Percentiles rank a stretch among this genome's conserved stretches.
Conservation (phyloP, 2,888 invertebrate species). For the Sinotaia quadrata region DNA sequence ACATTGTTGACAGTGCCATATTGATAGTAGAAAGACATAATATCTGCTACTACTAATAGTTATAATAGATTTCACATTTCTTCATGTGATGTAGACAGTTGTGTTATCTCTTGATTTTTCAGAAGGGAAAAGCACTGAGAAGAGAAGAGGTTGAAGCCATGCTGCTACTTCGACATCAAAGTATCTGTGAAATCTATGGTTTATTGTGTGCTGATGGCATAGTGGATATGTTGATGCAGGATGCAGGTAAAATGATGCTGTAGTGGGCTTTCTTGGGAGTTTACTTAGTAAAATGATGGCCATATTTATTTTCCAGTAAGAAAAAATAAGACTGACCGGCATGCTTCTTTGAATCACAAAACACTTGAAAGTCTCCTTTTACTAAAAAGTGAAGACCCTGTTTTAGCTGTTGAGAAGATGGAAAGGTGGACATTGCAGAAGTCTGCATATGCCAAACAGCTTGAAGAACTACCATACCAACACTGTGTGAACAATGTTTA, state of each 20-base stretch:
- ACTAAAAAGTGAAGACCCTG: too few relatives aligned
- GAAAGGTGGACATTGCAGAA: too few relatives aligned
- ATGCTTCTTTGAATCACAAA: too few relatives aligned
- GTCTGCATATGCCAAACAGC: too few relatives aligned
- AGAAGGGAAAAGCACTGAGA: constrained; percentile 1
- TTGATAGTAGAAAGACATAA: not conserved
- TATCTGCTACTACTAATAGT: not conserved
- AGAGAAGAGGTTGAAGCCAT: constrained; percentile 1
- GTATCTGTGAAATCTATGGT: not conserved
- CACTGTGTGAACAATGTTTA: too few relatives aligned
- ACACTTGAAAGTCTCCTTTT: too few relatives aligned
- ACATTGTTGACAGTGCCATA: not conserved
- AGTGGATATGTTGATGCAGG: constrained; percentile 11
- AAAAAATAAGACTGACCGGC: too few relatives aligned
- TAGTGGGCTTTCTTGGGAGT: too few relatives aligned
- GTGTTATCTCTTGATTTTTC: not conserved
- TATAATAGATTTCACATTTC: not conserved
- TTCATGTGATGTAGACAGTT: not conserved
- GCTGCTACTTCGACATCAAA: not conserved
- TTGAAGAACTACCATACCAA: too few relatives aligned
- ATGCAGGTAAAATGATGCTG: constrained; percentile 14
- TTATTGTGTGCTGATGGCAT: not conserved
- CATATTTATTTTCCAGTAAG: too few relatives aligned
- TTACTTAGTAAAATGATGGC: too few relatives aligned
- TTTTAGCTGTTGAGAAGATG: too few relatives aligned